Evolutionary conservation across 2,888 invertebrate species (phyloP), one percentile per base, ranked within the genome.

Genomic region (Orchesellides sinensis): DNA sequence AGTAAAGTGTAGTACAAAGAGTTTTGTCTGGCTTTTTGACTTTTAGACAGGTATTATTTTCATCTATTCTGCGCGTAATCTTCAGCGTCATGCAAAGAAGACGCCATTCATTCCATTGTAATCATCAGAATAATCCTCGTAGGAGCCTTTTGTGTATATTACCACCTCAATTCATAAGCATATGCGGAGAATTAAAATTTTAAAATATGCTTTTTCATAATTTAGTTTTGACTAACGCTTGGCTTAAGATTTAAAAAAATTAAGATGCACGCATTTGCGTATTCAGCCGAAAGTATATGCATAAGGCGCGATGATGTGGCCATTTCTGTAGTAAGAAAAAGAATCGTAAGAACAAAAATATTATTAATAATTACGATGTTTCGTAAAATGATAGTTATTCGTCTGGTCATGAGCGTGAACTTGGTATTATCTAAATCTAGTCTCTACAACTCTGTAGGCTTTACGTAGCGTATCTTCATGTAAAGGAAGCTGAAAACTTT

Each of bases 371-470:
- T 40, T 21, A 23, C 25, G 10, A 10, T 45, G 19, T 40, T 40
- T 6, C 45, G 40, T 45, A 65, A 65, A 40, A 65, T 35, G 45
- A 45, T 14, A 49, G 5, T n/a, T 35, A 65, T 40, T 40, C 45
- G 65, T 23, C 65, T 65, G 65, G 65, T 35, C 65, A 45, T 19
- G n/a, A 65, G 65, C 65, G 65, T 65, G 65, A 65, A 65, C 65
- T 45, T 63, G 63, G 4, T 4, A 27, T 59, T 59, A n/a, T n/a
- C n/a, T n/a, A n/a, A n/a, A n/a, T n/a, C n/a, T n/a, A n/a, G n/a
- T n/a, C n/a, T n/a, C n/a, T n/a, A n/a, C n/a, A n/a, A n/a, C n/a
- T n/a, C n/a, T n/a, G n/a, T n/a, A n/a, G n/a, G n/a, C n/a, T n/a
- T n/a, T 35, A 14, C 17, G 17, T 47, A 47, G 17, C 47, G 47